Percentiles rank a stretch among this genome's conserved stretches.
phyloP scores from a whole-genome alignment of 1,140 invertebrate species.

The Chironomus tepperi region DNA sequence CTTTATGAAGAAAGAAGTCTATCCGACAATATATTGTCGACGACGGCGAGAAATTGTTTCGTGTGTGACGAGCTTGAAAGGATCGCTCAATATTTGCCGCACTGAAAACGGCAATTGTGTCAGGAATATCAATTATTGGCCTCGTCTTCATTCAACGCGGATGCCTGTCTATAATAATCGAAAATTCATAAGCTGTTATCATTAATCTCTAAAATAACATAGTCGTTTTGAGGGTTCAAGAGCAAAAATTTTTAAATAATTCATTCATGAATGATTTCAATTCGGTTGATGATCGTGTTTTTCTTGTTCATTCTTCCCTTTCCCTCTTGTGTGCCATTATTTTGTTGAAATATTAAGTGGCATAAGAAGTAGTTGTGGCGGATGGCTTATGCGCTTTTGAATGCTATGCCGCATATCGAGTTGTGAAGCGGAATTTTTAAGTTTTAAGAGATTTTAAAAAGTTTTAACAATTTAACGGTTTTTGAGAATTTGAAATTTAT shows the following conservation, averaged over 20 bases:
- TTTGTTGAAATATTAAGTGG: too few species aligned
- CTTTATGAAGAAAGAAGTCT: neutral
- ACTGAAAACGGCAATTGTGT: slow-evolving; percentile 4
- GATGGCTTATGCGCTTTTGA: too few species aligned
- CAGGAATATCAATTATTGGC: neutral
- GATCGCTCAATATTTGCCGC: neutral
- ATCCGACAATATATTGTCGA: neutral
- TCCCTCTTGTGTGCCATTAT: too few species aligned
- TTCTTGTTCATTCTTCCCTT: too few species aligned
- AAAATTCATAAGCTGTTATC: neutral
- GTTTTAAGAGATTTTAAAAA: too few species aligned
- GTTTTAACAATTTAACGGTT: too few species aligned
- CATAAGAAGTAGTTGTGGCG: too few species aligned
- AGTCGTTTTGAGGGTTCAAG: neutral
- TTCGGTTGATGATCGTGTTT: neutral
- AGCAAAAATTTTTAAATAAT: neutral
- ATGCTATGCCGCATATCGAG: too few species aligned
- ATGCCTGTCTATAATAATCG: neutral
- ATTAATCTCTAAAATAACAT: slow-evolving; percentile 11
- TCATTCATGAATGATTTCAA: neutral
- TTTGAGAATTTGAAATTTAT: too few species aligned
- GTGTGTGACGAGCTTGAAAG: neutral
- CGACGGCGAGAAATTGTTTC: neutral
- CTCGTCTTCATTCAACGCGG: neutral
- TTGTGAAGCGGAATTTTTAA: too few species aligned